Evolutionary conservation across 2,797 vertebrate species (phyloP).

Genomic region (Parauchenoglanis ngamensis): DNA sequence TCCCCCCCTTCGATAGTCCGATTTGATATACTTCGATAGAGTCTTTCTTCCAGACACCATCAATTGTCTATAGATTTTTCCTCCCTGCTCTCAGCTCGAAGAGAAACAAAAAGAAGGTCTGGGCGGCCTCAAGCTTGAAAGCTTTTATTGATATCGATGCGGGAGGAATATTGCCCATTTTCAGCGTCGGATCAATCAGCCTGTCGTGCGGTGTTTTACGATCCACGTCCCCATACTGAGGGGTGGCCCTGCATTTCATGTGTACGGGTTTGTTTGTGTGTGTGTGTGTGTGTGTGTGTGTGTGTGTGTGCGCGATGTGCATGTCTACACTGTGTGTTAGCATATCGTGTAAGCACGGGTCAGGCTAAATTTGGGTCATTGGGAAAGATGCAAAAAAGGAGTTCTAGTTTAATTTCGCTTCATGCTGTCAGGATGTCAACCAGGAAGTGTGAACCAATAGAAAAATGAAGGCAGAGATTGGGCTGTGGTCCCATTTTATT

Average conservation of each 20-base stretch:
- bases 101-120: slow-evolving; percentile 80
- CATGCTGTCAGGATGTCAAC: background rate
- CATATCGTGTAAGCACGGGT: background rate
- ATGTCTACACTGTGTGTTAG: background rate
- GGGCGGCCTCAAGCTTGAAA: slow-evolving; percentile 77
- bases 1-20: slow-evolving; percentile 76
- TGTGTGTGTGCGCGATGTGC: background rate
- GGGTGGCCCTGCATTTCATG: slow-evolving; percentile 52
- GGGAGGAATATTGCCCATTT: slow-evolving; percentile 79
- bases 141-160: slow-evolving; percentile 83
- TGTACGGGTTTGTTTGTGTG: slow-evolving; percentile 41
- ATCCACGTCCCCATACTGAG: slow-evolving; percentile 65
- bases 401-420: background rate
- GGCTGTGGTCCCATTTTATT: background rate
- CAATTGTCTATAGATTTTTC: slow-evolving; percentile 85
- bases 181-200: slow-evolving; percentile 79
- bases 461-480: background rate
- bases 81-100: slow-evolving; percentile 74
- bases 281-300: slow-evolving; percentile 20
- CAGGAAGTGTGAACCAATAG: background rate
- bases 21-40: slow-evolving; percentile 85
- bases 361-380: background rate
- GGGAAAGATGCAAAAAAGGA: background rate
- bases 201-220: slow-evolving; percentile 74
- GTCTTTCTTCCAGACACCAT: slow-evolving; percentile 82